These are phyloP conservation scores for Fratercula arctica DNA, from an alignment of 2,797 vertebrate genomes.

Conservation along the genomic window DNA sequence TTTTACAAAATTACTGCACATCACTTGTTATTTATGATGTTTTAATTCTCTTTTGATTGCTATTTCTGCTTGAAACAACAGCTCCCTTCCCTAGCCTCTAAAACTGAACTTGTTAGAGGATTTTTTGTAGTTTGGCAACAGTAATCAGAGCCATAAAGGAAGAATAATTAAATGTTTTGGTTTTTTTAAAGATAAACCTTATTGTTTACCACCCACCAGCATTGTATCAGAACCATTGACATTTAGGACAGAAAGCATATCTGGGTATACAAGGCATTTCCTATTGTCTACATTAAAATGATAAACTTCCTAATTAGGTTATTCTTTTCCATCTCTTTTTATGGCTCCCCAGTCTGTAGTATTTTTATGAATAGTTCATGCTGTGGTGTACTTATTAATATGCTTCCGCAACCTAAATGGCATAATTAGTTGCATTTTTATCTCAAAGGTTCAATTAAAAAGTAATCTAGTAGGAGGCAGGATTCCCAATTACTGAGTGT, in stretches of 20 bases:
- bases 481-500: conserved; percentile 20
- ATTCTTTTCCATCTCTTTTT: background rate
- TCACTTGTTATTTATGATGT: background rate
- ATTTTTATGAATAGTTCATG: conserved; percentile 32
- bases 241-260: background rate
- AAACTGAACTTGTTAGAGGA: background rate
- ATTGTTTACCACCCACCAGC: background rate
- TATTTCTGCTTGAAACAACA: background rate
- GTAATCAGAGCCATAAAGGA: background rate
- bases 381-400: conserved; percentile 8
- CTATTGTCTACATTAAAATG: background rate
- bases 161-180: background rate
- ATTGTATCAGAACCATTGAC: background rate
- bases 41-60: background rate
- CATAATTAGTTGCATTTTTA: conserved; percentile 32
- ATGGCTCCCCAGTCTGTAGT: background rate
- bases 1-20: background rate
- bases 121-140: background rate
- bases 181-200: background rate
- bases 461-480: background rate
- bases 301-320: background rate
- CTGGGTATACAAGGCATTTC: background rate
- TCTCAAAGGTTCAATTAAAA: conserved; percentile 50
- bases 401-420: background rate
- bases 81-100: background rate